A percentile compares a stretch with the other conserved stretches of the same genome.
Evolutionary conservation across 1,140 invertebrate species (phyloP).

Genomic region (Lucilia sericata): DNA sequence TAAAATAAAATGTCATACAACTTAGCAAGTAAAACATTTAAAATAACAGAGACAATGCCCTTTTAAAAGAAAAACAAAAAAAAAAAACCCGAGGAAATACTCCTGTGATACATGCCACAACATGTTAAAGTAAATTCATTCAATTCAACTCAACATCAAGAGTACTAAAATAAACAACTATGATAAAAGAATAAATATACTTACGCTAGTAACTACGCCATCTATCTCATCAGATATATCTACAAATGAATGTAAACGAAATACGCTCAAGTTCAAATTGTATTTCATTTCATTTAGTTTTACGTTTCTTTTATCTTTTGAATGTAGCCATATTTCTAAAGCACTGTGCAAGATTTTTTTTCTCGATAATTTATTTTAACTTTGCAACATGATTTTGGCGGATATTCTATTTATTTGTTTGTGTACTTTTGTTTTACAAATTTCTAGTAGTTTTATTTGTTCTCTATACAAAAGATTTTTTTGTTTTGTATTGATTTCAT

Average conservation of each 20-base stretch:
- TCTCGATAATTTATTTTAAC: not conserved
- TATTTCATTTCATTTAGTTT: not conserved
- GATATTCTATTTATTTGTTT: not conserved
- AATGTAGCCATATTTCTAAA: not conserved
- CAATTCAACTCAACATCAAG: not conserved
- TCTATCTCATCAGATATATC: not conserved
- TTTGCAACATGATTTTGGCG: not conserved
- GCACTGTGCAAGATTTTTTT: not conserved
- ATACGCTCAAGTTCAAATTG: not conserved
- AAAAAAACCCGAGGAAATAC: not conserved
- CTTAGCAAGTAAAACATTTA: too few species aligned
- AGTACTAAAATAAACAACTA: not conserved
- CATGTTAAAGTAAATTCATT: not conserved
- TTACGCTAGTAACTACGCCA: not conserved
- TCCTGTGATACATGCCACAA: not conserved
- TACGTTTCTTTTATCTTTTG: too few species aligned
- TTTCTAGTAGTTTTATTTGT: not conserved
- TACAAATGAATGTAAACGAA: not conserved
- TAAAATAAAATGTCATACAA: too few species aligned
- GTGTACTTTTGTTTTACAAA: too few species aligned
- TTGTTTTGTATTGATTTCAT: slow-evolving; percentile 3
- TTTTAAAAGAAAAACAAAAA: too few species aligned
- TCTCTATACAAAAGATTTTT: not conserved
- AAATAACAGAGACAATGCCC: not conserved
- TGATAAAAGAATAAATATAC: not conserved